A percentile compares a stretch with the other conserved stretches of the same genome.
These are phyloP conservation scores for Scolopax mira DNA, from an alignment of 2,113 vertebrate species.

Conservation along the genomic window DNA sequence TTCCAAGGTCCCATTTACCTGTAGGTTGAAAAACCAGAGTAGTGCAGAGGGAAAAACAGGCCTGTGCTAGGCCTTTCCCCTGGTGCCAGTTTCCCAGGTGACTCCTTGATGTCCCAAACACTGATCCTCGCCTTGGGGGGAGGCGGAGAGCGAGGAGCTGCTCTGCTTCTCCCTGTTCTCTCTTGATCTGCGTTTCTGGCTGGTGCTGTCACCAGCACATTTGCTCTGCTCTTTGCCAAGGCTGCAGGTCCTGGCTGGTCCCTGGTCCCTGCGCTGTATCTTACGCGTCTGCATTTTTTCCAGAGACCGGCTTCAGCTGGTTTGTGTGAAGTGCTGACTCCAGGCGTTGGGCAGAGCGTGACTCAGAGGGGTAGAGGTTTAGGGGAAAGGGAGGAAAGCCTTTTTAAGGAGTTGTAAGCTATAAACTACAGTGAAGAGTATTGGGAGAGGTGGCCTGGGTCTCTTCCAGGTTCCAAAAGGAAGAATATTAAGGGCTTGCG, in stretches of 20 bases:
- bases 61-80: not conserved
- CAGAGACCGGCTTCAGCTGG: not conserved
- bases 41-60: not conserved
- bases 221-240: not conserved
- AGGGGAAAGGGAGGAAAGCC: not conserved
- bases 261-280: not conserved
- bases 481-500: not conserved
- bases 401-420: not conserved
- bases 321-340: slow-evolving; percentile 10
- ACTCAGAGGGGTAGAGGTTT: not conserved
- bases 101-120: not conserved
- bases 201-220: not conserved
- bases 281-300: not conserved
- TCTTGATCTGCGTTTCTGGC: slow-evolving; percentile 2
- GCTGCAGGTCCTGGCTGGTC: slow-evolving; percentile 33
- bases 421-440: not conserved
- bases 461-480: not conserved
- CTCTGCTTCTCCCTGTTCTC: not conserved
- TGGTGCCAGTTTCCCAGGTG: not conserved
- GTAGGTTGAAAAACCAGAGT: not conserved
- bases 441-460: not conserved
- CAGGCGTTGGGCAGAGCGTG: not conserved
- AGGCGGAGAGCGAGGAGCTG: not conserved
- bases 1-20: not conserved
- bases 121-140: not conserved